phyloP scores from a whole-genome alignment of 2,113 vertebrate species.

The Aleadryas rufinucha region DNA sequence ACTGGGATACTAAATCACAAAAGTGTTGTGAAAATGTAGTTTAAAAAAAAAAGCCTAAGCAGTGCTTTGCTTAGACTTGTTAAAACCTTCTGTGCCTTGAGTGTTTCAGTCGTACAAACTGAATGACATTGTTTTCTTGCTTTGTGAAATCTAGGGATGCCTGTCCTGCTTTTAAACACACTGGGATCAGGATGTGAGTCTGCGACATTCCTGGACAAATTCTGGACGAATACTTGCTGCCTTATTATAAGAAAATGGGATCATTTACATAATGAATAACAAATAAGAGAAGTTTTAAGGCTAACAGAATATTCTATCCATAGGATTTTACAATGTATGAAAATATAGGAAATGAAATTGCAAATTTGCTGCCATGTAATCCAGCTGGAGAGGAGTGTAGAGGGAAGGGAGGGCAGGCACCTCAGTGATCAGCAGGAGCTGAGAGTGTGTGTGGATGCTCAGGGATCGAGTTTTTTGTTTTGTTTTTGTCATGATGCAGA shows the following conservation, averaged over 20 bases:
- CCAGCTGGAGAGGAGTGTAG: neutral
- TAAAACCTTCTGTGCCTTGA: neutral
- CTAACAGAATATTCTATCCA: neutral
- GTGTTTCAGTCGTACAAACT: neutral
- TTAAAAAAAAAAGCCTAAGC: neutral
- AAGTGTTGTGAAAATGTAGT: neutral
- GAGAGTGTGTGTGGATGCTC: neutral
- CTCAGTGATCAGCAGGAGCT: neutral
- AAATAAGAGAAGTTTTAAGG: neutral
- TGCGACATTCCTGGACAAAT: neutral
- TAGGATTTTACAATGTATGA: neutral
- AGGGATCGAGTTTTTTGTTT: neutral
- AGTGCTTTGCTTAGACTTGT: neutral
- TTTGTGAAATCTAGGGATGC: neutral
- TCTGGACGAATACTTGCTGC: neutral
- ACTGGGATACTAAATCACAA: neutral
- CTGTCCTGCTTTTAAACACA: neutral
- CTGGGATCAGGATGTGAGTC: neutral
- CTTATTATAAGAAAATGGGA: neutral
- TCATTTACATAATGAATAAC: neutral
- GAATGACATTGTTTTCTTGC: neutral
- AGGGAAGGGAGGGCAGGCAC: neutral
- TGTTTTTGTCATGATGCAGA: neutral
- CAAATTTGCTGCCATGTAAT: neutral
- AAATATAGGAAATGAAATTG: neutral